Evolutionary conservation across 2,113 vertebrate species (phyloP), one percentile per base, ranked within the genome.

Genomic region (Terrapene triunguis): DNA sequence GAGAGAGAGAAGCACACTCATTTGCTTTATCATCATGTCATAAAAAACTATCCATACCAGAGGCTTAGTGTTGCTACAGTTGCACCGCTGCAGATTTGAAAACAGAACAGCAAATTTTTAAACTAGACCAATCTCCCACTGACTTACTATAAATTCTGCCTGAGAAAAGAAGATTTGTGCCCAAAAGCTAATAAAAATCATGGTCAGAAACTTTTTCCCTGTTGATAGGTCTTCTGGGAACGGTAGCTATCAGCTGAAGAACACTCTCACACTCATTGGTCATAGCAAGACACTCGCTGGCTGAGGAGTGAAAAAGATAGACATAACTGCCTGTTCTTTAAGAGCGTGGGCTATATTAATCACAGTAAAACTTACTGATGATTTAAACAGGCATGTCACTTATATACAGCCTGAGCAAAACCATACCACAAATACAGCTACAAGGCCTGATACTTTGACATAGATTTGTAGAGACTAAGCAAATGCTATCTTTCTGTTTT

Each of bases 141-240:
- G 83, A 51, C 24, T 85, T 48, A 35, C 87, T 87, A 89, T 96
- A 89, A 95, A 50, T 89, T 72, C 85, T 38, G 65, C 24, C 55
- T 72, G 38, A 90, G 8, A 90, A 90, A 85, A 85, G 76, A 84
- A 85, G 69, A 80, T 25, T 78, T 92, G 72, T 86, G 82, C 82
- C 83, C 79, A 50, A 90, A 93, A 32, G 81, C 21, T 78, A 74
- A 89, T 84, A 93, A 85, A 91, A 89, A 92, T 82, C 82, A 87
- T 55, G 82, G 53, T 88, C 38, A 84, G 50, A 94, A 94, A 86
- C 85, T 38, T 14, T 17, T 59, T 5, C 35, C 84, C 87, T 78
- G 79, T 48, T n/a, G 86, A 57, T 94, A 86, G 82, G 76, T 54
- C 29, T 89, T 51, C 51, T 0, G 0, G 29, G 65, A 87, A 89